Evolutionary conservation across 30 jellyfish, hydroid and myxozoan species (phyloP), one percentile per base, ranked within the genome.

Genomic region (Hydractinia echinata): DNA sequence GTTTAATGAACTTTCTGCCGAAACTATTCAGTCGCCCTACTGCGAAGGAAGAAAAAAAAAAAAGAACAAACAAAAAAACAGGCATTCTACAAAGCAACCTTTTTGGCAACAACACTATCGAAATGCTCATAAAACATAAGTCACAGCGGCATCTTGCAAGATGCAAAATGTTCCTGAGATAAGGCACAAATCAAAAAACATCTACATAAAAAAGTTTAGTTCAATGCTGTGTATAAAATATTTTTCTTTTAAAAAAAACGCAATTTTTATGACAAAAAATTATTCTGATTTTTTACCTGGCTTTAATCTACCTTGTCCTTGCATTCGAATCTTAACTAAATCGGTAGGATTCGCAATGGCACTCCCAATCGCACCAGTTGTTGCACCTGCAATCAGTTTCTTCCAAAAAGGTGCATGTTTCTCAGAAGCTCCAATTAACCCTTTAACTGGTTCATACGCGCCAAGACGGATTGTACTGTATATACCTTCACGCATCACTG

Each of bases 291-390:
- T 30, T 55, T 62, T 81, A 88, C 96, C 96, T 76, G 89, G 94
- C 11, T 66, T 81, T 5, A 88, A 21, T 71, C 64, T 77, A 53
- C 89, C 90, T 76, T 89, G 95, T 5, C 91, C 97, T 70, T 89
- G 97, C 89, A 89, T 74, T 61, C 95, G 58, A 6, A 89, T 89
- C 62, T 89, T 89, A 54, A 89, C 97, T 53, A 89, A 86, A 66
- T 89, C 97, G 53, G 97, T 89, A 8, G 97, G 97, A 58, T 76
- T 89, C 5, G 97, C 97, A 79, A 89, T 81, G 1, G 97, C 95
- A 74, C 97, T 89, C 21, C 97, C 97, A 61, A 82, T 85, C 13
- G 95, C 81, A 44, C 97, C 97, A 39, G 89, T 80, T n/a, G 85
- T 77, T 15, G 96, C 97, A 44, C 89, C 97, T 20, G 96, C 95